Evolutionary conservation across 2,797 vertebrate genomes (phyloP).

Genomic region (Gobio occitaniae): DNA sequence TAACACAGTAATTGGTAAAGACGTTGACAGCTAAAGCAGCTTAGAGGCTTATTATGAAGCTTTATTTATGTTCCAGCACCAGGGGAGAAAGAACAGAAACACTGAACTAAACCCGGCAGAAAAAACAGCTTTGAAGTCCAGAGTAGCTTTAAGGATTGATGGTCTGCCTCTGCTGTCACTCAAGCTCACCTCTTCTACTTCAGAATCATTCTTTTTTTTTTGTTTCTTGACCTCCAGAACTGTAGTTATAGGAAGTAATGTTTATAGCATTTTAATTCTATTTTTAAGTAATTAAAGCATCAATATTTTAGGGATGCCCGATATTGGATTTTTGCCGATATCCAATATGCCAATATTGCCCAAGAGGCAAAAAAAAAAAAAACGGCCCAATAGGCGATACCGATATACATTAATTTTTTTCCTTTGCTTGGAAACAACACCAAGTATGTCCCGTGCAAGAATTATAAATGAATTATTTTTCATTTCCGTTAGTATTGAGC

Average conservation of each 20-base stretch:
- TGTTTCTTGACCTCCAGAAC: neutral
- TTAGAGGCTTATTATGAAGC: conserved; percentile 80
- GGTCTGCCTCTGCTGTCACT: conserved; percentile 79
- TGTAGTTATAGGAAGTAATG: neutral
- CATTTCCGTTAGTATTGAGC: too few species aligned
- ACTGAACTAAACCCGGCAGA: conserved; percentile 76
- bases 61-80: conserved; percentile 84
- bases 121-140: conserved; percentile 82
- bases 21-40: conserved; percentile 86
- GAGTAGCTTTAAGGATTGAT: conserved; percentile 78
- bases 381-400: too few species aligned
- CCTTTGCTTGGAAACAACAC: too few species aligned
- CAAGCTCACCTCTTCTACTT: conserved; percentile 66
- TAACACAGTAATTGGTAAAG: conserved; percentile 84
- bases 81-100: conserved; percentile 81
- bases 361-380: too few species aligned
- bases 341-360: too few species aligned
- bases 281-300: neutral
- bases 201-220: neutral
- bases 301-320: too few species aligned
- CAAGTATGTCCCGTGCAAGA: too few species aligned
- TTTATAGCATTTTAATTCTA: neutral
- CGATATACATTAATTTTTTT: too few species aligned
- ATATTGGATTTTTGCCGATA: too few species aligned
- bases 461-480: too few species aligned